phyloP scores from a whole-genome alignment of 2,888 invertebrate species.

The Muscina levida region DNA sequence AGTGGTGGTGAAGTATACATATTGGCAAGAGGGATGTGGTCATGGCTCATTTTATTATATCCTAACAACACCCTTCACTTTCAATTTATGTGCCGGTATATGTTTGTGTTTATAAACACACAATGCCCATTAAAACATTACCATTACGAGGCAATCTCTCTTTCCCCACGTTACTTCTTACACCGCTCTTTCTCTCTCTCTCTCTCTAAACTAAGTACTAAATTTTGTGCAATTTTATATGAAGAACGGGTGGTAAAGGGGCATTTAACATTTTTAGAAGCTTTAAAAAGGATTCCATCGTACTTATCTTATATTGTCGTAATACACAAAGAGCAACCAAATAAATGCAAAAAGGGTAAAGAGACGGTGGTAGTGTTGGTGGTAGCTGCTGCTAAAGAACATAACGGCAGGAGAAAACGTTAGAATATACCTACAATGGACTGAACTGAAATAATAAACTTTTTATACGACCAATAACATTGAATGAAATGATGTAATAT shows the following conservation, averaged over 20 bases:
- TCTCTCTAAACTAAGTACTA: too few species aligned
- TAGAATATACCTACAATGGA: too few species aligned
- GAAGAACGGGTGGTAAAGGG: too few species aligned
- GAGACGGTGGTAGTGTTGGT: too few species aligned
- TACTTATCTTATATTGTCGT: constrained; percentile 10
- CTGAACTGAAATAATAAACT: not conserved
- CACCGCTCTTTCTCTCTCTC: too few species aligned
- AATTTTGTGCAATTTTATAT: too few species aligned
- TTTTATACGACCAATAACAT: not conserved
- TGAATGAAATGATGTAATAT: constrained; percentile 1
- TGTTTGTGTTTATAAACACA: constrained; percentile 40
- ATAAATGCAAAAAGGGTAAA: constrained; percentile 13
- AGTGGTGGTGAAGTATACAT: too few species aligned
- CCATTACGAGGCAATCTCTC: constrained; percentile 10
- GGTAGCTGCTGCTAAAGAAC: too few species aligned
- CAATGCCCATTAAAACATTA: constrained; percentile 59
- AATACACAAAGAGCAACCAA: not conserved
- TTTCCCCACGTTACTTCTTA: not conserved
- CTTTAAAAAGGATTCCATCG: not conserved
- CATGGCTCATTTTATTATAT: constrained; percentile 26
- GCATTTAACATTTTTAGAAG: constrained; percentile 14
- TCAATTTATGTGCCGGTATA: constrained; percentile 48
- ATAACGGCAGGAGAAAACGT: too few species aligned
- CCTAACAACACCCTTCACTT: constrained; percentile 56
- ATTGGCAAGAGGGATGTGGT: not conserved